Conservation (phyloP, 2,797 vertebrate species). For the Kryptopterus vitreolus region DNA sequence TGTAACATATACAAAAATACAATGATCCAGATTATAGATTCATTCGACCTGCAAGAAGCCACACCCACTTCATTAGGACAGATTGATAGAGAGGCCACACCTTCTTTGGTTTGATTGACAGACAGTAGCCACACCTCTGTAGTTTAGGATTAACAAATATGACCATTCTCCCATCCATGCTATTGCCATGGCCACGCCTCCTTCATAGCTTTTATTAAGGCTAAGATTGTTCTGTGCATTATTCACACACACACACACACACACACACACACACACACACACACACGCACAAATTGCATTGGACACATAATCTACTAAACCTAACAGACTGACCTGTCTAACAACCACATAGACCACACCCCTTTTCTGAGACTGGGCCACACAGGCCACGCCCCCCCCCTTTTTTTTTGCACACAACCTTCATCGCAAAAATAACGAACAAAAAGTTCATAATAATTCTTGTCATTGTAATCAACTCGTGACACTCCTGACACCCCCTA, state of each 20-base stretch:
- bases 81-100: not conserved
- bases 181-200: too few species aligned
- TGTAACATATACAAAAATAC: too few species aligned
- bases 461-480: not conserved
- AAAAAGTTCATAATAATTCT: not conserved
- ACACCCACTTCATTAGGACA: not conserved
- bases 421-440: not conserved
- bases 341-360: not conserved
- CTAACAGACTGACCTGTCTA: too few species aligned
- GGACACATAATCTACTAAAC: too few species aligned
- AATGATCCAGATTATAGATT: not conserved
- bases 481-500: too few species aligned
- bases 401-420: not conserved
- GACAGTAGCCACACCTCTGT: not conserved
- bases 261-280: too few species aligned
- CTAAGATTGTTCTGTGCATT: too few species aligned
- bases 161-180: too few species aligned
- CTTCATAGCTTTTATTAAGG: too few species aligned
- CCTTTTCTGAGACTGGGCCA: not conserved
- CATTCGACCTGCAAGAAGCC: not conserved
- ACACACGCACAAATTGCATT: too few species aligned
- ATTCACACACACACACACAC: too few species aligned
- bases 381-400: not conserved
- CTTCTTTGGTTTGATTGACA: not conserved
- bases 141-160: too few species aligned